Percentiles rank a stretch among this genome's conserved stretches.
phyloP scores from a whole-genome alignment of 2,113 vertebrate genomes.

The Albula glossodonta region DNA sequence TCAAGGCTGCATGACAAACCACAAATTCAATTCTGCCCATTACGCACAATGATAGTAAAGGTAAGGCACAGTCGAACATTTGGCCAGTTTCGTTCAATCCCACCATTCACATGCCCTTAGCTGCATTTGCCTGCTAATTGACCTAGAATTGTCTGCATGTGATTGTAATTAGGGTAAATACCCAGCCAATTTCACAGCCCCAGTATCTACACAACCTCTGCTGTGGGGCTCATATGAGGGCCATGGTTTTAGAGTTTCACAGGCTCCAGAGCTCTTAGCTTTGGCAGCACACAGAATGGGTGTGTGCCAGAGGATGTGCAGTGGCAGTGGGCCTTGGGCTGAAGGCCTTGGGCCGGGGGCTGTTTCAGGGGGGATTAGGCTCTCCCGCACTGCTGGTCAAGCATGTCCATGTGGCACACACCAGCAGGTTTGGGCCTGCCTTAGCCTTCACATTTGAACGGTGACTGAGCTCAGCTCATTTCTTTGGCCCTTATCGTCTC shows the following conservation, averaged over 20 bases:
- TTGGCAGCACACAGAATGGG: background rate
- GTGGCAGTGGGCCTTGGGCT: background rate
- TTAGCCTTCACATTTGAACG: background rate
- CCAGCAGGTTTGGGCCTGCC: background rate
- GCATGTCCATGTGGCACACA: background rate
- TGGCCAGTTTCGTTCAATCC: background rate
- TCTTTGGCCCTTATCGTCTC: background rate
- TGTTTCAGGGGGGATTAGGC: background rate
- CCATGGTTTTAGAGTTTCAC: background rate
- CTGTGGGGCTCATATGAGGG: no score
- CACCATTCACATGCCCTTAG: background rate
- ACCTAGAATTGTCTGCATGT: background rate
- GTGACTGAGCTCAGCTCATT: background rate
- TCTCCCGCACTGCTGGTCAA: background rate
- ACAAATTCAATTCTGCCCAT: background rate
- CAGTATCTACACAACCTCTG: background rate
- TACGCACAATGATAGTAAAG: background rate
- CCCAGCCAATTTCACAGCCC: background rate
- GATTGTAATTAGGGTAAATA: background rate
- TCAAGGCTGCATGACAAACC: background rate
- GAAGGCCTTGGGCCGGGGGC: no score
- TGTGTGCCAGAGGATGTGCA: background rate
- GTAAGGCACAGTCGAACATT: background rate
- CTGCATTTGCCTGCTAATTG: background rate
- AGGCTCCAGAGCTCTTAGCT: background rate